Conservation (phyloP, 2,113 vertebrate genomes). For the Oceanodroma tethys region DNA sequence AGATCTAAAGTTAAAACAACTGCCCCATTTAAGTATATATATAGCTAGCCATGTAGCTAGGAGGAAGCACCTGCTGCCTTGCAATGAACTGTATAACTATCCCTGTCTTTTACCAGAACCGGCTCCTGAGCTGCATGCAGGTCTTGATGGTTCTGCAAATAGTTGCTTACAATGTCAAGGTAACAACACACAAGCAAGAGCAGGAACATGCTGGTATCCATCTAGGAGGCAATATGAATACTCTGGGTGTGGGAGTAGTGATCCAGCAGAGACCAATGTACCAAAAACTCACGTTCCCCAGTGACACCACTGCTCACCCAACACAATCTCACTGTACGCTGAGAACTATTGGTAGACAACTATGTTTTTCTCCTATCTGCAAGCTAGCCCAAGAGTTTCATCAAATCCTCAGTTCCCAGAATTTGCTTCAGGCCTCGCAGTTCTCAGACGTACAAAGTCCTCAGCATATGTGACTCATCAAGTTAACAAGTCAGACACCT, state of each 20-base stretch:
- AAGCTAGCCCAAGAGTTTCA: neutral
- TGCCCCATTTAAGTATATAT: neutral
- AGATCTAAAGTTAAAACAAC: neutral
- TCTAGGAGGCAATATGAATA: neutral
- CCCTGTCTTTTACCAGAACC: neutral
- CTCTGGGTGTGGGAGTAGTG: accelerated
- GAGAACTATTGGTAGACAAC: neutral
- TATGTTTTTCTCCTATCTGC: neutral
- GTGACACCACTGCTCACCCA: neutral
- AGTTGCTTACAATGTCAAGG: neutral
- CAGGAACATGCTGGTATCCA: neutral
- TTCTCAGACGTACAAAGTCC: neutral
- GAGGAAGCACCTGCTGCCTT: neutral
- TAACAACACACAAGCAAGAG: neutral
- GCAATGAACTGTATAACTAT: neutral
- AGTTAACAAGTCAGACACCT: neutral
- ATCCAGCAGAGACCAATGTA: neutral
- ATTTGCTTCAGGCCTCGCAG: neutral
- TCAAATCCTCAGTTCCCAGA: neutral
- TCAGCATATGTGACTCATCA: neutral
- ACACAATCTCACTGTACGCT: neutral
- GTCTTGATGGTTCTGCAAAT: neutral
- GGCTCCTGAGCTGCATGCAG: neutral
- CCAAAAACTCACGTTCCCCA: neutral
- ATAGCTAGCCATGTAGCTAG: neutral